Evolutionary conservation across 37 sponge, comb jelly and placozoan genomes (phyloP).

Genomic region (Spongilla lacustris): DNA sequence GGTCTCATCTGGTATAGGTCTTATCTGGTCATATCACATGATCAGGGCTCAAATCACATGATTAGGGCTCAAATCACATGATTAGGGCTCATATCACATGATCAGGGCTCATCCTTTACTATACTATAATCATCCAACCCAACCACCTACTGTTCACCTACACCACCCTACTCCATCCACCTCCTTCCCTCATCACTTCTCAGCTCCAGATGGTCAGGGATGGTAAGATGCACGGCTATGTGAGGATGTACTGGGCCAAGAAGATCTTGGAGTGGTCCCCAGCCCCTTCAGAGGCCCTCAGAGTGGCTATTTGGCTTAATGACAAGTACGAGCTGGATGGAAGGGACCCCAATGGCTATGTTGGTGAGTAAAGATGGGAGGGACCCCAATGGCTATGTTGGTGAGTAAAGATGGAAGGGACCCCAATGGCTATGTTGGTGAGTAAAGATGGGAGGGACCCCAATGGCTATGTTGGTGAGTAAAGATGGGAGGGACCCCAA

Average conservation of each 20-base stretch:
- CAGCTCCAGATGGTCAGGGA: conserved; percentile 63
- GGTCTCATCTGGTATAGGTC: too few species aligned
- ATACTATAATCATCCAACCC: background rate
- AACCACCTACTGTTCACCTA: background rate
- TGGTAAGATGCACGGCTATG: conserved; percentile 82
- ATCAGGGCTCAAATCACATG: too few species aligned
- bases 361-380: conserved; percentile 23
- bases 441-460: too few species aligned
- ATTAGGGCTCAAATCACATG: too few species aligned
- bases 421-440: too few species aligned
- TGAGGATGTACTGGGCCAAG: conserved; percentile 85
- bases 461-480: too few species aligned
- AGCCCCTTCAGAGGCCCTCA: conserved; percentile 50
- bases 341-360: conserved; percentile 78
- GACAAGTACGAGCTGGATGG: conserved; percentile 78
- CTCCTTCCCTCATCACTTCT: background rate
- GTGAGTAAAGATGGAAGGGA: too few species aligned
- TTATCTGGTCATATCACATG: too few species aligned
- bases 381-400: too few species aligned
- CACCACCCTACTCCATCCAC: background rate
- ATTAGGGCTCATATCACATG: too few species aligned
- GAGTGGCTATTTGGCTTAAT: conserved; percentile 62
- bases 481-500: too few species aligned
- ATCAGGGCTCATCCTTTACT: too few species aligned
- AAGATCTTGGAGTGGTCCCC: conserved; percentile 76